A percentile compares a stretch with the other conserved stretches of the same genome.
Conservation (phyloP, 2,888 invertebrate species). For the Cabera pusaria region DNA sequence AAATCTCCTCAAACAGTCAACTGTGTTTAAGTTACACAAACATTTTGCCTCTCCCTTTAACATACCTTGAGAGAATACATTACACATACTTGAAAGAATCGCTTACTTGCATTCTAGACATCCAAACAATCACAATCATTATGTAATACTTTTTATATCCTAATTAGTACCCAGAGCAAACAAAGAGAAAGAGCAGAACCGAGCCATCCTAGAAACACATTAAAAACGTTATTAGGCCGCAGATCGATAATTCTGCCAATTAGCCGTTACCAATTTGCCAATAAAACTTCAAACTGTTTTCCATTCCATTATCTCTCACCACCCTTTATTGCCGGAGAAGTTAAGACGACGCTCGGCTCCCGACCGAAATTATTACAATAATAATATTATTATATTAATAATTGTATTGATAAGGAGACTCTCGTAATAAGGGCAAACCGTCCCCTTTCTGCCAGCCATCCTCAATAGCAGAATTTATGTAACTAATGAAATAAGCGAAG, state of each 20-base stretch:
- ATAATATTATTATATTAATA: conserved; percentile 84
- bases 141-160: too few species aligned
- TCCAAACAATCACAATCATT: too few species aligned
- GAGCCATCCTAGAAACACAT: conserved; percentile 34
- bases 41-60: too few species aligned
- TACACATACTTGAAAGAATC: too few species aligned
- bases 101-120: too few species aligned
- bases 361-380: conserved; percentile 80
- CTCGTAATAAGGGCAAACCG: conserved; percentile 84
- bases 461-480: conserved; percentile 84
- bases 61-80: too few species aligned
- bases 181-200: too few species aligned
- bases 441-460: conserved; percentile 83
- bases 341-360: conserved; percentile 75
- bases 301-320: conserved; percentile 82
- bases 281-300: conserved; percentile 84
- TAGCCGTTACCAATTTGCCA: conserved; percentile 81
- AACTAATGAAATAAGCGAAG: conserved; percentile 84
- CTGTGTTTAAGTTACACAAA: too few species aligned
- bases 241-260: conserved; percentile 80
- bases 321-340: conserved; percentile 81
- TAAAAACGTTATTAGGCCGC: conserved; percentile 58
- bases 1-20: too few species aligned
- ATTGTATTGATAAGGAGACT: conserved; percentile 84
- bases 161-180: too few species aligned